Conservation (phyloP, 2,113 vertebrate species). For the Eurypyga helias region DNA sequence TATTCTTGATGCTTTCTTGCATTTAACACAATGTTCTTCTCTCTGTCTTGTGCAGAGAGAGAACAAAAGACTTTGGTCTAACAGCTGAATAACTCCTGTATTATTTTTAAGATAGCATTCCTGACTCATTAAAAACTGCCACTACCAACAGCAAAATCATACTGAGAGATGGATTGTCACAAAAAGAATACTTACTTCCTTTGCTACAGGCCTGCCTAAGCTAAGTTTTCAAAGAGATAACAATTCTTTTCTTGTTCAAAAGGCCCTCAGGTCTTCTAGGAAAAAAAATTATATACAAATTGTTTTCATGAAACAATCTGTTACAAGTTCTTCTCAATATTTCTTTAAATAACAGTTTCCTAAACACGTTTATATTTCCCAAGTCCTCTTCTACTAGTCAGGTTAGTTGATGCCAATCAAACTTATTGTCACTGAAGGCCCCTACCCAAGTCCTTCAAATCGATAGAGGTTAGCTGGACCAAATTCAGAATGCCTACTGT, state of each 20-base stretch:
- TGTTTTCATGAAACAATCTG: background rate
- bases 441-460: background rate
- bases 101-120: background rate
- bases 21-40: background rate
- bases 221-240: background rate
- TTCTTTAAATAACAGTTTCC: background rate
- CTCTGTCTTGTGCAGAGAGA: background rate
- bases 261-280: background rate
- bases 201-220: background rate
- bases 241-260: background rate
- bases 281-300: background rate
- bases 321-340: background rate
- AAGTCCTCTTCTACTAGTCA: background rate
- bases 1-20: background rate
- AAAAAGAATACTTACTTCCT: background rate
- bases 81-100: background rate
- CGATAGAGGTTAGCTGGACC: background rate
- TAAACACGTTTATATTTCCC: background rate
- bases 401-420: background rate
- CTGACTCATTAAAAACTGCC: background rate
- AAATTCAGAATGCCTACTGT: background rate
- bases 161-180: background rate
- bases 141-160: background rate
- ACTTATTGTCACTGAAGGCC: background rate
- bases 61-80: background rate